These are phyloP conservation scores for Lepidotrigona ventralis DNA, from an alignment of 1,140 invertebrate genomes.

Conservation along the genomic window DNA sequence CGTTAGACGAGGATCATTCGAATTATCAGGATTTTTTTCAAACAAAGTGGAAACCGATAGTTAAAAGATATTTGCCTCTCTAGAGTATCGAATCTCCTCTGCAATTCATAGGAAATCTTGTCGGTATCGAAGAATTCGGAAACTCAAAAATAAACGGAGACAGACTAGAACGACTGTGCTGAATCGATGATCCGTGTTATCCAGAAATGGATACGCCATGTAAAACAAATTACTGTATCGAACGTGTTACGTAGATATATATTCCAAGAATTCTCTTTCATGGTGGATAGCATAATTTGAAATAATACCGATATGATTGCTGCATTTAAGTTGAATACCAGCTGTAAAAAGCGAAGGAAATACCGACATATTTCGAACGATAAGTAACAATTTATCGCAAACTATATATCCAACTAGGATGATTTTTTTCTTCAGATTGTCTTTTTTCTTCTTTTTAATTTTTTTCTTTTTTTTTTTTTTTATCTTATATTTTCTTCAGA, in stretches of 20 bases:
- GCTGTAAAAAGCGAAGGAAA: neutral
- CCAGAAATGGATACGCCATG: neutral
- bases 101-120: neutral
- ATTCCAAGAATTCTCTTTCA: neutral
- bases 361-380: neutral
- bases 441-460: neutral
- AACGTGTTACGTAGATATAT: neutral
- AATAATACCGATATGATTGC: neutral
- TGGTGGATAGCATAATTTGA: neutral
- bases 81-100: neutral
- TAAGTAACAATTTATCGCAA: neutral
- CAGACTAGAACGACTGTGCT: rapidly evolving
- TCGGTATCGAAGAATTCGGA: neutral
- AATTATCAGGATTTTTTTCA: neutral
- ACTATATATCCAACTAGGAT: neutral
- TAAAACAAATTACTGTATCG: neutral
- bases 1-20: too few species aligned
- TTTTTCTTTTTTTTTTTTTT: neutral
- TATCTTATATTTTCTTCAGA: neutral
- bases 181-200: neutral
- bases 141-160: neutral
- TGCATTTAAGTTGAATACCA: neutral
- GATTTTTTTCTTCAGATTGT: neutral
- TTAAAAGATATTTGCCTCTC: neutral
- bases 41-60: neutral